Evolutionary conservation across 2,888 invertebrate genomes (phyloP).

Genomic region (Erpobdella octoculata): DNA sequence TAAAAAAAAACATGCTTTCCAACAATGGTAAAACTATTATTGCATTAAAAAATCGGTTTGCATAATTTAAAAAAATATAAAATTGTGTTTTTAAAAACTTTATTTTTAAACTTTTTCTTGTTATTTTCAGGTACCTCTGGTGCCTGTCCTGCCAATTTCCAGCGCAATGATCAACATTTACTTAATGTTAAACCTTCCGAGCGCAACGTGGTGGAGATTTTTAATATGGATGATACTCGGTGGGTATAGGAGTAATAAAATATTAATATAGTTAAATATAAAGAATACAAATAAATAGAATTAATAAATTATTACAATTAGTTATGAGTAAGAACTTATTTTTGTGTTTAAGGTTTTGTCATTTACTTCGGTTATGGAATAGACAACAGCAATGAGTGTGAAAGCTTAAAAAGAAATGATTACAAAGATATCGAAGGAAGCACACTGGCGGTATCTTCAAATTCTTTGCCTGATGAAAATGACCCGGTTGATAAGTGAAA

Average conservation of each 20-base stretch:
- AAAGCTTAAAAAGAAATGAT: neutral
- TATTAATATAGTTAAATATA: neutral
- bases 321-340: neutral
- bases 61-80: neutral
- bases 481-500: too few relatives aligned
- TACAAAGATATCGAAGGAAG: slow-evolving; percentile 2
- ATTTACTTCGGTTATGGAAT: slow-evolving; percentile 15
- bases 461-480: too few relatives aligned
- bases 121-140: slow-evolving; percentile 44
- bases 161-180: slow-evolving; percentile 62
- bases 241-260: slow-evolving; percentile 50
- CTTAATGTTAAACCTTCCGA: slow-evolving; percentile 72
- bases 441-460: too few relatives aligned
- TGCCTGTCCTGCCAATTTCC: slow-evolving; percentile 45
- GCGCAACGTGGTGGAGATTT: slow-evolving; percentile 75
- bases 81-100: neutral
- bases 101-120: neutral
- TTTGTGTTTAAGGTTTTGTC: neutral
- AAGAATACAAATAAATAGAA: neutral
- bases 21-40: neutral
- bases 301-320: neutral
- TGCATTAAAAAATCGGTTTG: neutral
- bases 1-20: neutral
- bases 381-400: neutral
- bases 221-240: slow-evolving; percentile 71